phyloP scores from a whole-genome alignment of 1,140 invertebrate species.

The Tetraneura akinire region DNA sequence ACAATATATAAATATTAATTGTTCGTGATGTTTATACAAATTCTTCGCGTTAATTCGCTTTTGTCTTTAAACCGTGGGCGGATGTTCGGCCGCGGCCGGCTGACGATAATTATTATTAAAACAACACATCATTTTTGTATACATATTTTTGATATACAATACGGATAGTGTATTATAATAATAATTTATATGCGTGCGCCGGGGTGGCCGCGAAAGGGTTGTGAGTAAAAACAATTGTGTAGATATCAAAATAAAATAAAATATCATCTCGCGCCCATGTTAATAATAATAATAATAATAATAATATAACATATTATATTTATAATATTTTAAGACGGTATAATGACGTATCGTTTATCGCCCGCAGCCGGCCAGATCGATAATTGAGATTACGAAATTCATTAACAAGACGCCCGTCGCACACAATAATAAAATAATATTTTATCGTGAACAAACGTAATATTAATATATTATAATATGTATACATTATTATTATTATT shows the following conservation, averaged over 20 bases:
- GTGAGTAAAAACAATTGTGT: slow-evolving; percentile 32
- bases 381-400: slow-evolving; percentile 50
- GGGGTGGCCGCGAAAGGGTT: slow-evolving; percentile 46
- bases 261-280: not conserved
- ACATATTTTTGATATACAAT: too few relatives aligned
- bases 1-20: too few relatives aligned
- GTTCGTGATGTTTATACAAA: slow-evolving; percentile 4
- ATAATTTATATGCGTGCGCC: slow-evolving; percentile 45
- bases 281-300: too few relatives aligned
- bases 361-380: slow-evolving; percentile 46
- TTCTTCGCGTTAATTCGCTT: slow-evolving; percentile 12
- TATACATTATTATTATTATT: too few relatives aligned
- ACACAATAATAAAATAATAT: too few relatives aligned
- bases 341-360: slow-evolving; percentile 39
- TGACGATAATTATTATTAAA: slow-evolving; percentile 29
- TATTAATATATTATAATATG: too few relatives aligned
- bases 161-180: too few relatives aligned
- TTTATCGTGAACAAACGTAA: too few relatives aligned
- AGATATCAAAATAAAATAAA: slow-evolving; percentile 16
- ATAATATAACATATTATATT: too few relatives aligned
- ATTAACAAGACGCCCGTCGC: slow-evolving; percentile 30
- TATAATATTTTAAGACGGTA: too few relatives aligned
- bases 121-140: slow-evolving; percentile 30
- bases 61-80: not conserved
- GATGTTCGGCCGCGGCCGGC: not conserved